These are phyloP conservation scores for Tetraneura akinire DNA, from an alignment of 1,140 invertebrate species.

Conservation along the genomic window DNA sequence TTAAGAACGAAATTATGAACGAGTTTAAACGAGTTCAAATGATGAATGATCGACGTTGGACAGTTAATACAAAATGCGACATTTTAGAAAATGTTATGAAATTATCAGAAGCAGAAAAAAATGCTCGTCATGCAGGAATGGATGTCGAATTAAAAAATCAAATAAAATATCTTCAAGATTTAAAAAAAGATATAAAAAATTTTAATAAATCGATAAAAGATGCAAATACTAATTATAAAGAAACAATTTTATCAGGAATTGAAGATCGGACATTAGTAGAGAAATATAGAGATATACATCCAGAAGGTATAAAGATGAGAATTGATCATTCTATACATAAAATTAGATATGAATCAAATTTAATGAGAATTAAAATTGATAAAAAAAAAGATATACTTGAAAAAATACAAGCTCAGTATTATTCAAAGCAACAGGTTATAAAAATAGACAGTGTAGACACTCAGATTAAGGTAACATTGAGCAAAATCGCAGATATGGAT, in stretches of 20 bases:
- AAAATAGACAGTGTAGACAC: not conserved
- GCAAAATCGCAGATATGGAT: slow-evolving; percentile 1
- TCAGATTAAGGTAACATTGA: not conserved
- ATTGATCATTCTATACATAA: not conserved
- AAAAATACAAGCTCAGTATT: not conserved
- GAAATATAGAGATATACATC: not conserved
- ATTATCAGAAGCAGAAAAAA: not conserved
- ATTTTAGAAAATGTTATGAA: not conserved
- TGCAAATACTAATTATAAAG: not conserved
- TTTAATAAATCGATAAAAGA: not conserved
- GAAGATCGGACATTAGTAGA: not conserved
- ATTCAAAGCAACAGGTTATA: not conserved
- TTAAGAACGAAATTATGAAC: slow-evolving; percentile 2
- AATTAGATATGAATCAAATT: not conserved
- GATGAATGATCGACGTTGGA: slow-evolving; percentile 13
- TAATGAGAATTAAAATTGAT: not conserved
- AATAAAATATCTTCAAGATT: not conserved
- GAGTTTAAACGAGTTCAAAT: not conserved
- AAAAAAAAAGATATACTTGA: not conserved
- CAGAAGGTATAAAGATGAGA: not conserved
- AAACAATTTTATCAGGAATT: not conserved
- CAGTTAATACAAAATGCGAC: slow-evolving; percentile 2
- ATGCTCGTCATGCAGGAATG: not conserved
- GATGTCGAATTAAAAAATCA: not conserved
- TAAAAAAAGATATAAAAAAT: slow-evolving; percentile 2